Percentiles rank a stretch among this genome's conserved stretches.
These are phyloP conservation scores for Ennomos quercinarius DNA, from an alignment of 2,888 invertebrate species.

Conservation along the genomic window DNA sequence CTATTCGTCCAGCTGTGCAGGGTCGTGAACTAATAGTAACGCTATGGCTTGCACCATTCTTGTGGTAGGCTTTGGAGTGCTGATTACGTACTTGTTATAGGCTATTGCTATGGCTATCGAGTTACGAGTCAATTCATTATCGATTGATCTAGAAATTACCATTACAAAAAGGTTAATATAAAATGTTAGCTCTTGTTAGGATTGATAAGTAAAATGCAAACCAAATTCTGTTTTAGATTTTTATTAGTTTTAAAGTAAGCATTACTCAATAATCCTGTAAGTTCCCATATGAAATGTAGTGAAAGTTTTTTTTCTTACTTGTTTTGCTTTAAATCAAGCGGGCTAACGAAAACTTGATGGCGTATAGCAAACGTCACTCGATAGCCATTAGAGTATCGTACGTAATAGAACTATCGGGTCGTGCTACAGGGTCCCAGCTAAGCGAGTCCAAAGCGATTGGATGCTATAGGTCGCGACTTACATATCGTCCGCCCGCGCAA, in stretches of 20 bases:
- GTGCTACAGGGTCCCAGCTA: slow-evolving; percentile 73
- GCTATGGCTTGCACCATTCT: slow-evolving; percentile 63
- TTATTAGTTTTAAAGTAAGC: too few species aligned
- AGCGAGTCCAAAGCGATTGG: slow-evolving; percentile 67
- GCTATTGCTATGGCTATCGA: slow-evolving; percentile 40
- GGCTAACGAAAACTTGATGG: slow-evolving; percentile 10
- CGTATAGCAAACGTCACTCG: slow-evolving; percentile 46
- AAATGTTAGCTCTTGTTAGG: too few species aligned
- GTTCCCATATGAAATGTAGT: too few species aligned
- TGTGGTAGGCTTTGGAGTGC: slow-evolving; percentile 24
- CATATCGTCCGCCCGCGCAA: slow-evolving; percentile 77
- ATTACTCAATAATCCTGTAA: too few species aligned
- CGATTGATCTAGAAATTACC: neutral
- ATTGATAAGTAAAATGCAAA: too few species aligned
- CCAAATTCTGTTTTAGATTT: too few species aligned
- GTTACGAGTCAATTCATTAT: slow-evolving; percentile 19
- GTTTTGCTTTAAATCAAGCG: too few species aligned
- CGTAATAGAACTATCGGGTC: slow-evolving; percentile 57
- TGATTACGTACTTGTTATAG: slow-evolving; percentile 35
- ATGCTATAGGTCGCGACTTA: slow-evolving; percentile 63
- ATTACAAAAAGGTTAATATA: slow-evolving; percentile 31
- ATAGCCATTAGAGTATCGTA: slow-evolving; percentile 45
- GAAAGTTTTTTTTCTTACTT: too few species aligned
- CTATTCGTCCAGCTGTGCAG: slow-evolving; percentile 74
- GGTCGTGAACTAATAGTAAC: slow-evolving; percentile 67